Conservation (phyloP, 1,140 invertebrate species). For the Platyscapa corneri region DNA sequence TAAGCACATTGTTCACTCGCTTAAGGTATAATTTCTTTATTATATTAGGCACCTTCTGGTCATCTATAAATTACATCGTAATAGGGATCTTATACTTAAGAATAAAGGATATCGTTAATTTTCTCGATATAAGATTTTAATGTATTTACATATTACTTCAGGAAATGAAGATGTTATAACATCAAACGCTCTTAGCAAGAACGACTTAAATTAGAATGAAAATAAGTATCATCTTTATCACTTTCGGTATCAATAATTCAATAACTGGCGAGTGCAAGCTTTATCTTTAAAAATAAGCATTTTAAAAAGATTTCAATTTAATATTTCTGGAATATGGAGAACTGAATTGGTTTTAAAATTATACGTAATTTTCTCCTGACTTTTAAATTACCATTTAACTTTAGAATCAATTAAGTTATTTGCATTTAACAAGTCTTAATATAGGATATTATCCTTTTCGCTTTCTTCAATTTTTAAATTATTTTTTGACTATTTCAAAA, state of each 20-base stretch:
- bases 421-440: background rate
- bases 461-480: background rate
- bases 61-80: no score
- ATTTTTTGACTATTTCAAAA: background rate
- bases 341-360: background rate
- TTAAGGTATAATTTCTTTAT: no score
- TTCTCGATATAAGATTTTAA: background rate
- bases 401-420: conserved; percentile 12
- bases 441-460: background rate
- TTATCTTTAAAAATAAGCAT: background rate
- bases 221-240: background rate
- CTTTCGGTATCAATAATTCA: background rate
- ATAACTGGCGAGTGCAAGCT: background rate
- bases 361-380: background rate
- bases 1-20: no score
- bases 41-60: no score
- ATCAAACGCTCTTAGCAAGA: background rate
- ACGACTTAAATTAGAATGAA: background rate
- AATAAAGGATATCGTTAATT: no score
- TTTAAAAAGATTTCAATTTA: background rate
- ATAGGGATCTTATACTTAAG: no score
- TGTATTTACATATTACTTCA: background rate
- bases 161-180: background rate
- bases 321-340: background rate
- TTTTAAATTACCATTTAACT: background rate